Base-by-base conservation (phyloP, 2,797 vertebrate genomes). In the Semotilus atromaculatus region DNA sequence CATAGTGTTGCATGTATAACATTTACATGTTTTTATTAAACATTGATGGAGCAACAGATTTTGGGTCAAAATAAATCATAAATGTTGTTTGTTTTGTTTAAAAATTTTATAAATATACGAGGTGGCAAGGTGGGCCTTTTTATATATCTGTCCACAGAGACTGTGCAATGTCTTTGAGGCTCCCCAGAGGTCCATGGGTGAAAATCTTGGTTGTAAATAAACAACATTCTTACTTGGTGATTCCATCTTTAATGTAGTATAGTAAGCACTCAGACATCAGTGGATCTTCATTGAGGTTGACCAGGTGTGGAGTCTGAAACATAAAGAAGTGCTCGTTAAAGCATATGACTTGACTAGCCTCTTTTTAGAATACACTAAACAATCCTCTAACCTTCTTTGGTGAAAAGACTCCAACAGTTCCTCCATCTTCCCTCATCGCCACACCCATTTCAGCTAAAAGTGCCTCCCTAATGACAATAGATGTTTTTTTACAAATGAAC, bases 381-480 rank as follows among this genome's bases (percentile, higher is more conserved):
- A 2, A 29, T 64, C 23, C 45, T 76, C 85, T 82, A 92, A 99
- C 98, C 97, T 99, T 99, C 93, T 99, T 99, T 8, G 98, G 98
- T 74, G 98, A 99, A 93, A 99, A 99, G 55, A 99, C 98, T 0
- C 98, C 98, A 82, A 99, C 90, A 0, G 98, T 99, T 86, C 98
- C 98, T 68, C 98, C 98, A 13, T 99, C 98, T 90, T 99, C 98
- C 88, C 98, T 95, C 97, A 99, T 99, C 89, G 98, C 98, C 78
- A 99, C 98, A 0, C 98, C 98, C 98, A 99, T 99, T 94, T 99
- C 98, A 0, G 98, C 98, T 90, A 99, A 94, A 91, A 99, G 93
- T 0, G 98, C 98, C 91, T 99, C 98, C 92, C 98, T 99, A 88
- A 21, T 90, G 71, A 74, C 84, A 88, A 48, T 7, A 81, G 9